Evolutionary conservation across 2,113 vertebrate genomes (phyloP), one percentile per base, ranked within the genome.

Genomic region (Erinaceus europaeus): DNA sequence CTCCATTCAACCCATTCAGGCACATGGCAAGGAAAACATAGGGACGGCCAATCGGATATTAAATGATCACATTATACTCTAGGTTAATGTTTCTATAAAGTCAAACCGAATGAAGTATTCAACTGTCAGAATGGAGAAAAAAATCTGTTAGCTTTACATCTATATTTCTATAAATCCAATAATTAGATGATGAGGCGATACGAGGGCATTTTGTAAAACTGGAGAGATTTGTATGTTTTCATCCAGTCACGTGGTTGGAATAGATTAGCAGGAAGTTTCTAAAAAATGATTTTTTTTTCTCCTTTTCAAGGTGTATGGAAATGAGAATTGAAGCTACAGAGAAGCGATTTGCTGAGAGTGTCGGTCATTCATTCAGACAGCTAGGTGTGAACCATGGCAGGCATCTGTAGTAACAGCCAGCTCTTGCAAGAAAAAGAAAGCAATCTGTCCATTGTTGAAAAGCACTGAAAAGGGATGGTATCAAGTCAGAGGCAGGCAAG

Each of bases 391-490:
- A 62, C 71, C 69, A 32, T 46, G 52, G 73, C 53, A 81, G 76
- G 40, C 86, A 55, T 44, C 25, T 1, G 42, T 34, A 68, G 73
- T 55, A 86, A 67, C 44, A 91, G 73, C 40, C 34, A 87, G 59
- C 29, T 67, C 53, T 90, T 82, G 40, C 21, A 74, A 89, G 69
- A 74, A 92, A 76, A 61, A 50, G 36, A 89, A 93, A 89, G 81
- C 85, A 77, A 88, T 88, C 76, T 71, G 84, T 77, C 48, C 62
- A 74, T 90, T 89, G 84, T 91, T 89, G 57, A 75, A 93, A 92
- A 89, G 50, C 84, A 61, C 78, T 77, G 50, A 71, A 80, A 75
- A 44, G 6, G 25, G 90, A 34, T 65, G 25, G 84, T 86, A 76
- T 65, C 52, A 80, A 73, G 59, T 53, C 57, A 82, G 68, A 86